Base-by-base conservation (phyloP, 1,140 invertebrate genomes). In the Zophobas morio region DNA sequence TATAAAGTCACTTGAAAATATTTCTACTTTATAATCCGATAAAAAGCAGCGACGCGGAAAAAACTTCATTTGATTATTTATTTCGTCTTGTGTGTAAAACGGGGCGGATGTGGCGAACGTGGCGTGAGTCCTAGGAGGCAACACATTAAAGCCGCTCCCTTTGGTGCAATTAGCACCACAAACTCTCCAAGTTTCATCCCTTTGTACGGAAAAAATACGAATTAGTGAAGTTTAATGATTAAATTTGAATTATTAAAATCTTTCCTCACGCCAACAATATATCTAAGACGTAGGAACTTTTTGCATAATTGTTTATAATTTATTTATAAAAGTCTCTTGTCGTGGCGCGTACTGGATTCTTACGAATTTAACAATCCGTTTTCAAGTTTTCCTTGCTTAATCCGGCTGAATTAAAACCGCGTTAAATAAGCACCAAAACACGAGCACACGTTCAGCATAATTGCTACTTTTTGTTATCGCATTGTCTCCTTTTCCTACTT, bases 161-260 rank as follows among this genome's bases (percentile, higher is more conserved):
- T 66, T 42, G 60, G 60, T 66, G 60, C 60, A 66, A 66, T 66
- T 66, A 66, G 60, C 60, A 66, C 60, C 60, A 66, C 60, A 66
- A 66, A 66, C 39, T 66, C 39, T 66, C 60, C 60, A 66, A 66
- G 60, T 66, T 66, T 66, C 60, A 66, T 66, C 60, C 60, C 60
- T 40, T 32, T 39, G 37, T 66, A 8, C 60, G 35, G 54, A 66
- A 66, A 66, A 66, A 66, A 66, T 66, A 66, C 60, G 60, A 66
- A 66, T 66, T 66, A 66, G 60, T 66, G 8, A 66, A 66, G 60
- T 66, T 66, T 66, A 66, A 66, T 66, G 60, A 66, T 66, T 66
- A 66, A 66, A 66, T 66, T 66, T 66, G 39, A 66, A 66, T 66
- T 66, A 66, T 66, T 66, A 66, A 66, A 66, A 66, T 66, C 20